Evolutionary conservation across 2,888 invertebrate species (phyloP).

Genomic region (Limnephilus lunatus): DNA sequence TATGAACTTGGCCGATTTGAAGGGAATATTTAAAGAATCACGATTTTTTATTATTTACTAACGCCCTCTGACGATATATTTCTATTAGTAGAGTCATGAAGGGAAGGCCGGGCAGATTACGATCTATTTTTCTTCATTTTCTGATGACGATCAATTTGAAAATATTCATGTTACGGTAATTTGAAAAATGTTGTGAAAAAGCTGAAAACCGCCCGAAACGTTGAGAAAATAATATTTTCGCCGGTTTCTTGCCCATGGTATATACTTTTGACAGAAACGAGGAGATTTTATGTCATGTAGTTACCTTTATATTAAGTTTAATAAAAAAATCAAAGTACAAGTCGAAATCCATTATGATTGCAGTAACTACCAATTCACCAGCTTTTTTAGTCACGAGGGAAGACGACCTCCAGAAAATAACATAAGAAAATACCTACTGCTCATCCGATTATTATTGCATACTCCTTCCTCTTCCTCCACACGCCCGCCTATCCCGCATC

Average conservation of each 20-base stretch:
- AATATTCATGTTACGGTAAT: neutral
- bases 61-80: neutral
- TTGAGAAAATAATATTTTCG: neutral
- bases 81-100: neutral
- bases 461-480: too few relatives aligned
- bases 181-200: conserved; percentile 2
- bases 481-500: too few relatives aligned
- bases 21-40: neutral
- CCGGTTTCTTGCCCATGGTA: neutral
- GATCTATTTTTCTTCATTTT: neutral
- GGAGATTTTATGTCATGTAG: too few relatives aligned
- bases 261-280: neutral
- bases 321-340: neutral
- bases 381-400: too few relatives aligned
- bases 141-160: neutral
- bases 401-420: too few relatives aligned
- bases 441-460: too few relatives aligned
- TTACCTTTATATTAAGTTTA: neutral
- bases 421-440: too few relatives aligned
- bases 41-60: neutral
- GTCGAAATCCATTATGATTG: neutral
- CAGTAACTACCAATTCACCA: too few relatives aligned
- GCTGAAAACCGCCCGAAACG: neutral
- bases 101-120: neutral
- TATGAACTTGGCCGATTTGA: neutral